Evolutionary conservation across 2,113 vertebrate genomes (phyloP).

Genomic region (Mandrillus leucophaeus): DNA sequence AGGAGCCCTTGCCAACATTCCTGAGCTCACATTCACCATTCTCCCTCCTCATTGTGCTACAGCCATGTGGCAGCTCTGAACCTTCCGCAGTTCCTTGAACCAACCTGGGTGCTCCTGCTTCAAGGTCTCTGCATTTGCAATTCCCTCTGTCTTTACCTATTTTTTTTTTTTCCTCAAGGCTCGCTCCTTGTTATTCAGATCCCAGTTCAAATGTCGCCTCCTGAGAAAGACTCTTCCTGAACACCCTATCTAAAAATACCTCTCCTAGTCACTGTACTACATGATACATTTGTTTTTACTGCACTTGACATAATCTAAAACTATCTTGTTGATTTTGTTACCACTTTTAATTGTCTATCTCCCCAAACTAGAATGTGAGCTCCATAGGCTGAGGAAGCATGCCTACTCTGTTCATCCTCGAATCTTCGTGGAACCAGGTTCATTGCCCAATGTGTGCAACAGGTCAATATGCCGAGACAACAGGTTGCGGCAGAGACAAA

Average conservation of each 20-base stretch:
- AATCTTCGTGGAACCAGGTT: no score
- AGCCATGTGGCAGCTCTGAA: neutral
- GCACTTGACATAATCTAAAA: neutral
- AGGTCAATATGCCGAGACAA: no score
- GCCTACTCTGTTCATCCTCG: neutral
- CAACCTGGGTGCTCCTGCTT: neutral
- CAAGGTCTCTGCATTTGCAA: neutral
- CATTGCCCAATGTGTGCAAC: no score
- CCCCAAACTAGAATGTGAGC: neutral
- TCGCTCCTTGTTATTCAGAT: neutral
- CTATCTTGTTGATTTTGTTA: neutral
- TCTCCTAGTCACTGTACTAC: neutral
- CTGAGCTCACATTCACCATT: neutral
- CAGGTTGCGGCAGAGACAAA: no score
- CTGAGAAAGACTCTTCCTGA: neutral
- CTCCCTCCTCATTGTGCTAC: neutral
- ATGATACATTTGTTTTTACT: neutral
- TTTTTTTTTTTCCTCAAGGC: neutral
- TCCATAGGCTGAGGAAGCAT: neutral
- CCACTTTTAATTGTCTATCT: neutral
- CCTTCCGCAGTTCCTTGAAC: neutral
- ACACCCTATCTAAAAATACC: neutral
- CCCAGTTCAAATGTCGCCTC: neutral
- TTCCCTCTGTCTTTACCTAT: neutral
- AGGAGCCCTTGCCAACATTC: neutral